These are phyloP conservation scores for Psittacara wagleri DNA, from an alignment of 2,113 vertebrate species.

Conservation along the genomic window DNA sequence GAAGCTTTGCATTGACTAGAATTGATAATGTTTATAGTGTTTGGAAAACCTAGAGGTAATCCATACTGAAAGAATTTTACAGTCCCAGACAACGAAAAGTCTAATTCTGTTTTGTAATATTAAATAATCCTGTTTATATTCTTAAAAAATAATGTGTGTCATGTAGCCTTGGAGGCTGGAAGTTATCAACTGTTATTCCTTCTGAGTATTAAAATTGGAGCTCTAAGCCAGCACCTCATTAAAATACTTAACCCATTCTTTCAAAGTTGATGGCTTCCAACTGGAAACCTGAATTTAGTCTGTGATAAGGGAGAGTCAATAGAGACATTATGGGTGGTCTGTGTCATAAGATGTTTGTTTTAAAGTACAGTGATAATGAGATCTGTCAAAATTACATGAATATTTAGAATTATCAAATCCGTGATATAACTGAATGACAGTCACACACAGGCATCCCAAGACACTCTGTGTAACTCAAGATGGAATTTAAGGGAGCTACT, in stretches of 20 bases:
- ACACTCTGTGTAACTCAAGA: not conserved
- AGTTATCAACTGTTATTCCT: not conserved
- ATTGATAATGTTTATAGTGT: not conserved
- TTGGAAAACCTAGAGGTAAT: not conserved
- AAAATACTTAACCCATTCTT: not conserved
- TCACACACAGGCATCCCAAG: not conserved
- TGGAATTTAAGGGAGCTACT: not conserved
- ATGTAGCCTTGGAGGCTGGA: not conserved
- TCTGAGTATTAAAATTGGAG: not conserved
- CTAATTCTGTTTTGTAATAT: not conserved
- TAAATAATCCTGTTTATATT: not conserved
- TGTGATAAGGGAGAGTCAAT: not conserved
- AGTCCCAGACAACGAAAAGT: not conserved
- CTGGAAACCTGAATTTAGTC: conserved; percentile 10
- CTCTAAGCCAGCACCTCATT: not conserved
- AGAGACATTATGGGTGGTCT: not conserved
- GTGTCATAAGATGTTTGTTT: not conserved
- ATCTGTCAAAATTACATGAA: not conserved
- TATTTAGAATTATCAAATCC: not conserved
- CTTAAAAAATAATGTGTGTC: not conserved
- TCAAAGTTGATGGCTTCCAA: not conserved
- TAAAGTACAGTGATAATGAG: not conserved
- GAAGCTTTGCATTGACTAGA: not conserved
- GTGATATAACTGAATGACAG: not conserved
- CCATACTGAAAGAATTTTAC: not conserved